Evolutionary conservation across 1,140 invertebrate species (phyloP), one percentile per base, ranked within the genome.

Genomic region (Cydia fagiglandana): DNA sequence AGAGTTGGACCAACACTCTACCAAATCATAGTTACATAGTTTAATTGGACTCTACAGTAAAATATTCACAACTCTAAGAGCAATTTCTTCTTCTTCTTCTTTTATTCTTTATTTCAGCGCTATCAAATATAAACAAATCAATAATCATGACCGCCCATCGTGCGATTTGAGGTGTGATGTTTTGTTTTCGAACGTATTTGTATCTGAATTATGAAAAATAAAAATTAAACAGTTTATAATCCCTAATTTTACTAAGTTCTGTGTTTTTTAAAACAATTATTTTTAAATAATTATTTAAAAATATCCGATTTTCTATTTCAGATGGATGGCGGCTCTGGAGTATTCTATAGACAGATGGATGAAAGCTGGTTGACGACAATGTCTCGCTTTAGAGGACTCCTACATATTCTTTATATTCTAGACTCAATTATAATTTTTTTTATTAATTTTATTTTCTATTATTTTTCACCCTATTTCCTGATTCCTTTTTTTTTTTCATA

Each of bases 341-440:
- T 98, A 98, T 88, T 98, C 98, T 64, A 98, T 99, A 88, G 97
- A 98, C 93, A 95, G 97, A 83, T 99, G 98, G 98, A 97, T 99
- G 88, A 98, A 98, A 94, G 96, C 98, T 87, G 96, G 96, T 93
- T 97, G 95, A 96, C 87, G 84, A 87, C 78, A 77, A 82, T 73
- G 78, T 68, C 78, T 82, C 15, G 75, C 76, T 76, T 84, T 80
- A 34, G 81, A 81, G 75, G 88, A 90, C 68, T 87, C 85, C 38
- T 88, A 87, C 82, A 84, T 70, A 88, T 77, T 86, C 84, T 84
- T 77, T 89, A 84, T 91, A 88, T 86, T 79, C 80, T 79, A 80
- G 79, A 74, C 80, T 79, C 56, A 73, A 80, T 81, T 80, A 81
- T 73, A 77, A 77, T 45, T 38, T 12, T 70, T 70, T 70, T 17